Base-by-base conservation (phyloP, 2,113 vertebrate species). In the Chitala chitala region DNA sequence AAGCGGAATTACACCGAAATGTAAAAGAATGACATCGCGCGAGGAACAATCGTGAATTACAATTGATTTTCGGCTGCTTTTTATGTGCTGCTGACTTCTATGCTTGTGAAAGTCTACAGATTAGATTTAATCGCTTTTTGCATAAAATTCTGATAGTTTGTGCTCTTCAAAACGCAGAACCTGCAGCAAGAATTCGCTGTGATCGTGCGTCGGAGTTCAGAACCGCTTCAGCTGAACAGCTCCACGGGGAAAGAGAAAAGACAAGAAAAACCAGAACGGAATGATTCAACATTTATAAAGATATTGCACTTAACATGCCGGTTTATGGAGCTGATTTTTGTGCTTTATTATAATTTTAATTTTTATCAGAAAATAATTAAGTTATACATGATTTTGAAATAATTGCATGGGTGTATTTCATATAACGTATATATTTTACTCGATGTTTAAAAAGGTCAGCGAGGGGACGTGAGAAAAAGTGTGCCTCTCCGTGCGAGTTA, bases 331-430 rank as follows among this genome's bases (percentile, higher is more conserved):
- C 59, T 63, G 33, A 33, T 36, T 29, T 63, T 38, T 9, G 83
- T 86, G 86, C 83, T 89, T 87, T 85, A 13, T 89, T 8, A 85
- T 83, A 46, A 46, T 17, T 36, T 59, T 59, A 6, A 82, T 84
- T 89, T 85, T 87, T 88, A 82, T 87, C n/a, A n/a, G 22, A 85
- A 83, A 81, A 82, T 85, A 79, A 78, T 73, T 46, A 55, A 38
- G 66, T 70, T 66, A 76, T 82, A 83, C 77, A 79, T 83, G 79
- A 78, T 80, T 86, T 82, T 82, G 84, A 84, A 51, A 54, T 79
- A 86, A 85, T 82, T 86, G 90, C 90, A 92, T 92, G 90, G 89
- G 88, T 80, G 81, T 89, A 31, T 73, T 73, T 36, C 36, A 53
- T 50, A 69, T 36, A 69, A 44, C 29, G 29, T 50, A 81, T 87